Conservation (phyloP, 2,888 invertebrate genomes). For the Stenotaenia linearis region DNA sequence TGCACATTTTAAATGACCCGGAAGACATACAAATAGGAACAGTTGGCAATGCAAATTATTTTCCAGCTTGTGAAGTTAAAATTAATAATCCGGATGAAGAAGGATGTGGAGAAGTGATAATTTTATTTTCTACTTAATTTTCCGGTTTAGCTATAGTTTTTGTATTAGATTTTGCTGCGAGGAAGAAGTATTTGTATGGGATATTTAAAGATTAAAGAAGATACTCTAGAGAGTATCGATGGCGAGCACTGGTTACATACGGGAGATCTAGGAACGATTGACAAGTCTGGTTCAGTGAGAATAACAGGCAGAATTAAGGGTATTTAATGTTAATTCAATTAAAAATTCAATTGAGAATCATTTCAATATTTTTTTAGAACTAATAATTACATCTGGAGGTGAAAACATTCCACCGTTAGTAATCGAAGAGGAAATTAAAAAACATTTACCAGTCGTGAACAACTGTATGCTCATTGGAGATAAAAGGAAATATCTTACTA, state of each 20-base stretch:
- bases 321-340: not conserved
- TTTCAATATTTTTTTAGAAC: slow-evolving; percentile 53
- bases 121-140: not conserved
- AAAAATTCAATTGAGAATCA: not conserved
- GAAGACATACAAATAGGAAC: too few species aligned
- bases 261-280: not conserved
- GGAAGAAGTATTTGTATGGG: not conserved
- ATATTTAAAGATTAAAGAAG: not conserved
- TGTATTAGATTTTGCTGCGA: not conserved
- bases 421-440: slow-evolving; percentile 74
- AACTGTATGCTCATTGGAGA: slow-evolving; percentile 84
- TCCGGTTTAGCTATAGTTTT: not conserved
- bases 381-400: slow-evolving; percentile 88
- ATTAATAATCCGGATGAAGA: slow-evolving; percentile 63
- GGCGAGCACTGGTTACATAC: not conserved
- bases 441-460: slow-evolving; percentile 67
- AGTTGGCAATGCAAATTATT: slow-evolving; percentile 51
- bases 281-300: too few species aligned
- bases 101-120: slow-evolving; percentile 67
- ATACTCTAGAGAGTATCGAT: not conserved
- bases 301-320: not conserved
- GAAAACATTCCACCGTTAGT: slow-evolving; percentile 79
- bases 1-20: too few species aligned
- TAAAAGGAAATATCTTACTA: slow-evolving; percentile 74
- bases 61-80: slow-evolving; percentile 56